Evolutionary conservation across 2,888 invertebrate species (phyloP).

Genomic region (Drosophila anceps): DNA sequence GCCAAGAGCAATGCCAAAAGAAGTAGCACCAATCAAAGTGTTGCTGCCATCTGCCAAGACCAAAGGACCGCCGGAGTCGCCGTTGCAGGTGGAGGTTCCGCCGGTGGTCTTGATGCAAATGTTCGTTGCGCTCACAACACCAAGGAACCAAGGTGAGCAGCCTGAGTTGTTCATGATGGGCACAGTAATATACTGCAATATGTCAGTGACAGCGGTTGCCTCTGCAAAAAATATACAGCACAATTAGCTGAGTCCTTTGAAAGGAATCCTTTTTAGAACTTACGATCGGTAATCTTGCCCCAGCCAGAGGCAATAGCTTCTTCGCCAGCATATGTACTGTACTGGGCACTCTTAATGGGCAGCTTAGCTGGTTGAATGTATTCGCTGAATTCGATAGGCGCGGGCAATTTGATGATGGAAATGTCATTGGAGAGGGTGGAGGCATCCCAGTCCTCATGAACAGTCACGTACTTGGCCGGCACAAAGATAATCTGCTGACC

Average conservation of each 20-base stretch:
- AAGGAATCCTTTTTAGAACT: conserved; percentile 22
- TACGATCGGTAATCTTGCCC: conserved; percentile 79
- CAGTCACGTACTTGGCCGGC: conserved; percentile 61
- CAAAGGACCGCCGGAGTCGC: conserved; percentile 84
- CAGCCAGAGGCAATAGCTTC: conserved; percentile 80
- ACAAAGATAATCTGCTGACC: conserved; percentile 74
- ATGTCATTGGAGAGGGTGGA: conserved; percentile 84
- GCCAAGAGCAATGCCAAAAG: conserved; percentile 81
- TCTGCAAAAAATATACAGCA: conserved; percentile 29
- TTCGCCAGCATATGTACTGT: conserved; percentile 62
- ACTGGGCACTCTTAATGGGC: conserved; percentile 56
- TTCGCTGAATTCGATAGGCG: conserved; percentile 80
- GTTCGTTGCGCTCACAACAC: conserved; percentile 51
- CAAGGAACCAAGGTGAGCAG: conserved; percentile 69
- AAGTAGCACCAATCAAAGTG: conserved; percentile 81
- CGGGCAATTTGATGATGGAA: conserved; percentile 85
- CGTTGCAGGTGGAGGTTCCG: conserved; percentile 81
- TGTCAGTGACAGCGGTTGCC: conserved; percentile 58
- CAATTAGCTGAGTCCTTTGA: neutral
- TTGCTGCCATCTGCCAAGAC: conserved; percentile 61
- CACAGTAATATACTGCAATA: conserved; percentile 64
- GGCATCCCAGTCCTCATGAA: conserved; percentile 84
- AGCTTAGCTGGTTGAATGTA: conserved; percentile 71
- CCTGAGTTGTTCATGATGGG: conserved; percentile 67
- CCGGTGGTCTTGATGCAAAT: conserved; percentile 80